These are phyloP conservation scores for Apeltes quadracus DNA, from an alignment of 2,113 vertebrate species.

Conservation along the genomic window DNA sequence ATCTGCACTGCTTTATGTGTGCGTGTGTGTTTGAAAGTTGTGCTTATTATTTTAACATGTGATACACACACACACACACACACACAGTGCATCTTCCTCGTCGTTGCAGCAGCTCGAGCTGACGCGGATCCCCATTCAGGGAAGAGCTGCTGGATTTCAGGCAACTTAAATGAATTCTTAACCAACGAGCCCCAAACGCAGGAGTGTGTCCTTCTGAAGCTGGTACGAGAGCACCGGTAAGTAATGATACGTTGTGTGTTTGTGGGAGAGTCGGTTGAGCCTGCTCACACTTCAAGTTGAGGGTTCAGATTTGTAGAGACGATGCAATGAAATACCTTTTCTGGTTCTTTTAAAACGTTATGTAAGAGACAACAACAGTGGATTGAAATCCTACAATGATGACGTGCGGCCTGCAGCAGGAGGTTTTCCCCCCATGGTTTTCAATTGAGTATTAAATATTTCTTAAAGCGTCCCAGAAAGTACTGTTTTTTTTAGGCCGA, in stretches of 20 bases:
- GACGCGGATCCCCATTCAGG: not conserved
- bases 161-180: not conserved
- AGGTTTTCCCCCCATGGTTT: not conserved
- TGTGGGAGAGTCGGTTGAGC: conserved; percentile 19
- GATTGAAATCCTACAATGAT: no score
- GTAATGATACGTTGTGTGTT: conserved; percentile 1
- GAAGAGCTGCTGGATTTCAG: conserved; percentile 15
- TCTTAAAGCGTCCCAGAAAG: not conserved
- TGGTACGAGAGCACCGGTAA: not conserved
- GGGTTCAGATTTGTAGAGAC: not conserved
- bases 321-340: not conserved
- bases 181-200: not conserved
- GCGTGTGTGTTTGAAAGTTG: not conserved
- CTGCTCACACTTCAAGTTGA: conserved; percentile 1
- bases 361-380: not conserved
- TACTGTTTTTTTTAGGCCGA: not conserved
- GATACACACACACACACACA: not conserved
- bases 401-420: not conserved
- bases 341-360: not conserved
- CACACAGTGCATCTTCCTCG: conserved; percentile 29
- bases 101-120: conserved; percentile 16
- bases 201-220: not conserved
- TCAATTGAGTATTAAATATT: not conserved
- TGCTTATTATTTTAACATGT: conserved; percentile 19
- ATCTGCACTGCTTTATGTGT: not conserved